A percentile compares a stretch with the other conserved stretches of the same genome.
These are phyloP conservation scores for Orientallactaga sibirica DNA, from an alignment of 2,797 vertebrate genomes.

Conservation along the genomic window DNA sequence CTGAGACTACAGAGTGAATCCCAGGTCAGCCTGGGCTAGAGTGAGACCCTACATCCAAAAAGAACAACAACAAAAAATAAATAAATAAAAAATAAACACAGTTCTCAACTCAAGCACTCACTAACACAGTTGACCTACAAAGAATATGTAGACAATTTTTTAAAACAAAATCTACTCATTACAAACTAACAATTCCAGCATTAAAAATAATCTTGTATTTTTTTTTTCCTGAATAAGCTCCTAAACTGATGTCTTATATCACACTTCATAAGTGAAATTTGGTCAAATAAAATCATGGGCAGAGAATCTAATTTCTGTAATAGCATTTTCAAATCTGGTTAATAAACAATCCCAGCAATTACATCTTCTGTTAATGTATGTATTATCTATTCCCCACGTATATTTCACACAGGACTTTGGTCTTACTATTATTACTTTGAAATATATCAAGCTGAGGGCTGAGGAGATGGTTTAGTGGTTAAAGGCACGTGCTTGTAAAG, in stretches of 20 bases:
- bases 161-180: constrained; percentile 41
- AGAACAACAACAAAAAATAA: too few relatives aligned
- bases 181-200: constrained; percentile 12
- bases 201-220: constrained; percentile 11
- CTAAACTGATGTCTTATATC: background rate
- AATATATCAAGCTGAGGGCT: background rate
- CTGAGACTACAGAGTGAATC: too few relatives aligned
- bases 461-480: too few relatives aligned
- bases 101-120: background rate
- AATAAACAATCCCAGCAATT: constrained; percentile 14
- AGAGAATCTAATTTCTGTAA: constrained; percentile 33
- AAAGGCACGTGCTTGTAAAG: too few relatives aligned
- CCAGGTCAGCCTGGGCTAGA: too few relatives aligned
- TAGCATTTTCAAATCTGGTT: constrained; percentile 47
- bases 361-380: background rate
- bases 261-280: constrained; percentile 31
- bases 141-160: background rate
- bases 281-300: background rate
- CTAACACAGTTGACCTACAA: background rate
- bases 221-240: constrained; percentile 6
- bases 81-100: background rate
- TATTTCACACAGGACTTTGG: constrained; percentile 8
- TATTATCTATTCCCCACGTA: background rate
- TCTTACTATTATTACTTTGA: background rate
- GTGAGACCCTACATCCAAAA: too few relatives aligned